phyloP scores from a whole-genome alignment of 2,797 vertebrate species.

The Meriones psammophilus region DNA sequence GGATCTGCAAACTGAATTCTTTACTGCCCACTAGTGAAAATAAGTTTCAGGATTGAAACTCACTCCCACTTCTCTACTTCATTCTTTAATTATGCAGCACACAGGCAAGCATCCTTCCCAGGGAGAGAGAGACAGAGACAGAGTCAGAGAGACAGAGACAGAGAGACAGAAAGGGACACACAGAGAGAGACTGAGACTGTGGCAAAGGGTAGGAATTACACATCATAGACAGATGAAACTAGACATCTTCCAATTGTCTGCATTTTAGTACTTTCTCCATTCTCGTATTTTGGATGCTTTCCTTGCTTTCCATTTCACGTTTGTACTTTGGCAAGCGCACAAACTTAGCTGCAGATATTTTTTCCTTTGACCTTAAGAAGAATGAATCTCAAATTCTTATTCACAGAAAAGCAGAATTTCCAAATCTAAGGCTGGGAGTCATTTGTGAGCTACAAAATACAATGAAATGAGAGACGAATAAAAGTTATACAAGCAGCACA shows the following conservation, averaged over 20 bases:
- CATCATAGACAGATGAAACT: conserved; percentile 47
- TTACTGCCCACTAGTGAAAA: conserved; percentile 31
- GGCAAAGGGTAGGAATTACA: conserved; percentile 24
- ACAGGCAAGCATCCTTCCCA: not conserved
- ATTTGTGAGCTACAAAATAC: not conserved
- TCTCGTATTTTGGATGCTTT: conserved; percentile 55
- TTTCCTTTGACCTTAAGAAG: conserved; percentile 69
- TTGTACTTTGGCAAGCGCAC: conserved; percentile 30
- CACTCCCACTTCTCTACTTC: not conserved
- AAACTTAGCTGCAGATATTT: conserved; percentile 42
- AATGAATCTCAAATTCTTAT: conserved; percentile 65
- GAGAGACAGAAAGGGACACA: not conserved
- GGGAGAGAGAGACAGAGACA: not conserved
- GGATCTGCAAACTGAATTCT: conserved; percentile 53
- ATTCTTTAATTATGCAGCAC: conserved; percentile 5
- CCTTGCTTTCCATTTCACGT: conserved; percentile 70
- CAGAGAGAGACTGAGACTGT: not conserved
- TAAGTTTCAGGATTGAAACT: conserved; percentile 6
- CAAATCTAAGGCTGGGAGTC: conserved; percentile 2
- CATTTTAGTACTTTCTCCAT: conserved; percentile 35
- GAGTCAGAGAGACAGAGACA: not conserved
- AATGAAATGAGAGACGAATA: not conserved
- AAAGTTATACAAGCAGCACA: not conserved
- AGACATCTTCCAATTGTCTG: not conserved
- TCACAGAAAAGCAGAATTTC: conserved; percentile 55